Evolutionary conservation across 2,113 vertebrate genomes (phyloP).

Genomic region (Sula dactylatra): DNA sequence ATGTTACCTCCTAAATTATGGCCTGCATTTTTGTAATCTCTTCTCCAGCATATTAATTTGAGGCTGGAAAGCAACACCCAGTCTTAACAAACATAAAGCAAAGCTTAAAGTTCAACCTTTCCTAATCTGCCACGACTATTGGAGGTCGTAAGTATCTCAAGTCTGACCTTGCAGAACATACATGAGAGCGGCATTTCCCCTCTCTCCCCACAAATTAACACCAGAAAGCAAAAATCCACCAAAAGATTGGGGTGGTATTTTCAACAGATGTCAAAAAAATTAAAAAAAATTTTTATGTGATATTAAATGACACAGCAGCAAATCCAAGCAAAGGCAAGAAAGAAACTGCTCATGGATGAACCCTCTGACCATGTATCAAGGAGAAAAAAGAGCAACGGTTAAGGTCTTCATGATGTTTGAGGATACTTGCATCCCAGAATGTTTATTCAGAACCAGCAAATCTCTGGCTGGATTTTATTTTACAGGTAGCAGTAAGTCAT

Average conservation of each 20-base stretch:
- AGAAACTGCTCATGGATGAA: not conserved
- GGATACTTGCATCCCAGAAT: not conserved
- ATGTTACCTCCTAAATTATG: not conserved
- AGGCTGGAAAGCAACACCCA: not conserved
- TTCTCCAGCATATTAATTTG: not conserved
- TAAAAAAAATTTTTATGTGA: not conserved
- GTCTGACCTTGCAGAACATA: not conserved
- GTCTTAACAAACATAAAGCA: not conserved
- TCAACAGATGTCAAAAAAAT: not conserved
- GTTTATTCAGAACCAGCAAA: not conserved
- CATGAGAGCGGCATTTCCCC: not conserved
- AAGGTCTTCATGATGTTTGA: not conserved
- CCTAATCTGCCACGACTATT: not conserved
- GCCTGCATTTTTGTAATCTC: not conserved
- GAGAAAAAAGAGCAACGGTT: not conserved
- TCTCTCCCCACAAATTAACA: not conserved
- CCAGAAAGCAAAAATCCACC: not conserved
- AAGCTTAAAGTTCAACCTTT: not conserved
- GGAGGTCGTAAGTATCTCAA: not conserved
- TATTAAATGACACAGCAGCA: not conserved
- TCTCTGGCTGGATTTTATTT: not conserved
- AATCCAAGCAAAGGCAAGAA: not conserved
- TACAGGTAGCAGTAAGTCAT: not conserved
- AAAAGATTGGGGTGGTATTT: not conserved
- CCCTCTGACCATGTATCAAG: not conserved